phyloP scores from a whole-genome alignment of 1,140 invertebrate species.

The Drosophila arizonae region DNA sequence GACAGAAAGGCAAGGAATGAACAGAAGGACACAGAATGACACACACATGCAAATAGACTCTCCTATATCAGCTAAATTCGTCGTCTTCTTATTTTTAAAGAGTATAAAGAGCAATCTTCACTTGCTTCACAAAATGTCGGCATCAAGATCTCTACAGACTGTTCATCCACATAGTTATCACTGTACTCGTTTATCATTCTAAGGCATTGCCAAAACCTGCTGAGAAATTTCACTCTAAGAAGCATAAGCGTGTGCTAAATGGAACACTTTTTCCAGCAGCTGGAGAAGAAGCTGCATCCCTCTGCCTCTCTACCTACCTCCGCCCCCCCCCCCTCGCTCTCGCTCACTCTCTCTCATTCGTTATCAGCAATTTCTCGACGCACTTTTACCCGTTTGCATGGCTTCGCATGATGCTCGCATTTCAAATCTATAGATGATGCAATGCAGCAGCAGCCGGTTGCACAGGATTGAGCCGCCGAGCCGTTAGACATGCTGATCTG shows the following conservation, averaged over 20 bases:
- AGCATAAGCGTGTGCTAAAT: not conserved
- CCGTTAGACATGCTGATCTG: conserved; percentile 24
- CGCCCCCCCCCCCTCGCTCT: not conserved
- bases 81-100: too few species aligned
- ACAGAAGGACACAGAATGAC: too few species aligned
- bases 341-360: not conserved
- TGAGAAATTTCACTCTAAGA: not conserved
- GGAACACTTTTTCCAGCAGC: conserved; percentile 45
- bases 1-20: too few species aligned
- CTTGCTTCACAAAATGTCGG: too few species aligned
- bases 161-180: too few species aligned
- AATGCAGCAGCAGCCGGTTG: conserved; percentile 49
- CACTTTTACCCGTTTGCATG: conserved; percentile 58
- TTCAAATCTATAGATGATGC: not conserved
- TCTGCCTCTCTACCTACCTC: not conserved
- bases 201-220: conserved; percentile 35
- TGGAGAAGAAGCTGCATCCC: not conserved
- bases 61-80: too few species aligned
- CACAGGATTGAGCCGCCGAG: conserved; percentile 25
- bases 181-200: conserved; percentile 52
- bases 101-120: too few species aligned
- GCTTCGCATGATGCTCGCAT: conserved; percentile 9
- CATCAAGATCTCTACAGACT: too few species aligned
- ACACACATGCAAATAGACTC: too few species aligned
- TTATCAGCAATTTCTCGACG: conserved; percentile 44